A percentile compares a stretch with the other conserved stretches of the same genome.
phyloP scores from a whole-genome alignment of 2,888 invertebrate species.

The Urechis unicinctus region DNA sequence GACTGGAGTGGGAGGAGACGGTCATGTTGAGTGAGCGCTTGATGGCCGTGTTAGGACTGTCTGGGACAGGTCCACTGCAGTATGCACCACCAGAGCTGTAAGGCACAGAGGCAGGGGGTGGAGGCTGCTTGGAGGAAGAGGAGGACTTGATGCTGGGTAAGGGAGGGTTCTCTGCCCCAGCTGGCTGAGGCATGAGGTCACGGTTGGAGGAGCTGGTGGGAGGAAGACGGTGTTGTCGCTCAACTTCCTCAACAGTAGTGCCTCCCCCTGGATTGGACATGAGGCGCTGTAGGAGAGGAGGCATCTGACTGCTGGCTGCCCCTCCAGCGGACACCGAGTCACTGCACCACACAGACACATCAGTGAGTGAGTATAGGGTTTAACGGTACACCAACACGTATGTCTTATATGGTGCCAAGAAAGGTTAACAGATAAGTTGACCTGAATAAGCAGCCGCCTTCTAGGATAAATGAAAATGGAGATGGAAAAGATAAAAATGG shows the following conservation, averaged over 20 bases:
- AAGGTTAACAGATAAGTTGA: too few relatives aligned
- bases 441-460: too few relatives aligned
- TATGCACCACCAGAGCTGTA: too few relatives aligned
- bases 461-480: too few relatives aligned
- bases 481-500: too few relatives aligned
- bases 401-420: too few relatives aligned
- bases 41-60: conserved; percentile 22
- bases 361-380: too few relatives aligned
- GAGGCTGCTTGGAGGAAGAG: not conserved
- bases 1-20: not conserved
- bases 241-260: conserved; percentile 79
- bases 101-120: too few relatives aligned
- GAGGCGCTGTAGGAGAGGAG: conserved; percentile 63
- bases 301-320: too few relatives aligned
- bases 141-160: not conserved
- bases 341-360: too few relatives aligned
- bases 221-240: conserved; percentile 52
- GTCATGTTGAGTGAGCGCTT: conserved; percentile 20
- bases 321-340: not conserved
- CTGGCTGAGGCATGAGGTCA: not conserved
- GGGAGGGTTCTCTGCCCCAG: not conserved
- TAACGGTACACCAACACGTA: too few relatives aligned
- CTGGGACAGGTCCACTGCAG: too few relatives aligned
- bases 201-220: conserved; percentile 2
- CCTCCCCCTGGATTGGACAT: conserved; percentile 71